Conservation (phyloP, 1,140 invertebrate genomes). For the Trichogramma pretiosum region DNA sequence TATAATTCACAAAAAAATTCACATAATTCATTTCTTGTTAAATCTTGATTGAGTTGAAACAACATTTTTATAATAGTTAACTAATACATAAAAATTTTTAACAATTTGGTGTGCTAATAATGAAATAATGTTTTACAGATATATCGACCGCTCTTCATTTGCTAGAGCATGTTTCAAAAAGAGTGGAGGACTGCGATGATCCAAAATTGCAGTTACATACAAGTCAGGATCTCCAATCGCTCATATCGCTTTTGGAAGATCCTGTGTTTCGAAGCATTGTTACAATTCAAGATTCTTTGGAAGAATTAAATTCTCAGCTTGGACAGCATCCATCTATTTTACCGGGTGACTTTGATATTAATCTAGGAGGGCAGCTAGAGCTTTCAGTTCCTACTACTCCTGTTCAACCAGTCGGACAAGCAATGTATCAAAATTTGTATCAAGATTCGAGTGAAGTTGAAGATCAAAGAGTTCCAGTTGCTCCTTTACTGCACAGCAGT, state of each 20-base stretch:
- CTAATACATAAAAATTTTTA: not conserved
- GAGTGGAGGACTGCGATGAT: constrained; percentile 50
- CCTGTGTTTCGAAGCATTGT: constrained; percentile 86
- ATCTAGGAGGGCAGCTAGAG: constrained; percentile 57
- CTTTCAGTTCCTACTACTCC: constrained; percentile 47
- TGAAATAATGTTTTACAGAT: constrained; percentile 32
- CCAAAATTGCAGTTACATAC: constrained; percentile 55
- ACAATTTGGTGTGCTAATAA: not conserved
- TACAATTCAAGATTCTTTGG: constrained; percentile 81
- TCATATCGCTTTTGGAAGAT: constrained; percentile 82
- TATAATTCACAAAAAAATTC: not conserved
- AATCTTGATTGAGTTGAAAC: not conserved
- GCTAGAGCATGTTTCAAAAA: constrained; percentile 52
- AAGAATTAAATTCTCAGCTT: constrained; percentile 70
- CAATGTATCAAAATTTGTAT: constrained; percentile 40
- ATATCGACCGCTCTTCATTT: constrained; percentile 53
- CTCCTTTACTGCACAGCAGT: constrained; percentile 45
- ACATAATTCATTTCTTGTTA: not conserved
- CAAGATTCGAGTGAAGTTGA: constrained; percentile 42
- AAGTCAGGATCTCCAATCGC: constrained; percentile 74
- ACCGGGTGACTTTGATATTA: constrained; percentile 86
- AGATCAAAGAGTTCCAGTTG: constrained; percentile 49
- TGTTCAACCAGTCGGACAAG: constrained; percentile 35
- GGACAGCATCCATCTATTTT: constrained; percentile 83
- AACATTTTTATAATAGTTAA: not conserved